Evolutionary conservation across 2,113 vertebrate genomes (phyloP).

Genomic region (Esox niger): DNA sequence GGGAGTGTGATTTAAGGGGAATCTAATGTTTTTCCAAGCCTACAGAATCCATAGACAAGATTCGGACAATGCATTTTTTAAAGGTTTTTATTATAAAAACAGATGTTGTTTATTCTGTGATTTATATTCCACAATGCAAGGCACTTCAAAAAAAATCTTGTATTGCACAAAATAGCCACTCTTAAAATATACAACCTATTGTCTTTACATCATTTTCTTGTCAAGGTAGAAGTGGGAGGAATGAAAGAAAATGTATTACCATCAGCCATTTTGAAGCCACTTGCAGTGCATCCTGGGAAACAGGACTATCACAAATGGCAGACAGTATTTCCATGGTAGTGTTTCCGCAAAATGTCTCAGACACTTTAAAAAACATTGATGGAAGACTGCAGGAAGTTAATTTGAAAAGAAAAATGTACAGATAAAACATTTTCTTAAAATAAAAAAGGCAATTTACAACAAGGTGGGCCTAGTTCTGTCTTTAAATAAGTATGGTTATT

Average conservation of each 20-base stretch:
- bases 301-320: slow-evolving; percentile 12
- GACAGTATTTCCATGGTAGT: neutral
- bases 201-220: slow-evolving; percentile 23
- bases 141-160: slow-evolving; percentile 11
- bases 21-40: too few relatives aligned
- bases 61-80: slow-evolving; percentile 4
- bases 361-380: neutral
- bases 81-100: slow-evolving; percentile 20
- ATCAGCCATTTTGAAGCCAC: neutral
- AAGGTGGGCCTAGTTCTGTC: neutral
- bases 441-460: slow-evolving; percentile 1
- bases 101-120: slow-evolving; percentile 14
- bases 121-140: slow-evolving; percentile 13
- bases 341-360: neutral
- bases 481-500: slow-evolving; percentile 1
- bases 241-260: neutral
- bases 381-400: neutral
- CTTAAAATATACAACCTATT: slow-evolving; percentile 33
- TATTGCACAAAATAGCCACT: slow-evolving; percentile 34
- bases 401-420: neutral
- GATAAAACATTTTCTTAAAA: neutral
- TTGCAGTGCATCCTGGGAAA: neutral
- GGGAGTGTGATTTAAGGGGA: too few relatives aligned
- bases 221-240: neutral
- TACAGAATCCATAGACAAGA: neutral